phyloP scores from a whole-genome alignment of 2,113 vertebrate species.

The Caloenas nicobarica region DNA sequence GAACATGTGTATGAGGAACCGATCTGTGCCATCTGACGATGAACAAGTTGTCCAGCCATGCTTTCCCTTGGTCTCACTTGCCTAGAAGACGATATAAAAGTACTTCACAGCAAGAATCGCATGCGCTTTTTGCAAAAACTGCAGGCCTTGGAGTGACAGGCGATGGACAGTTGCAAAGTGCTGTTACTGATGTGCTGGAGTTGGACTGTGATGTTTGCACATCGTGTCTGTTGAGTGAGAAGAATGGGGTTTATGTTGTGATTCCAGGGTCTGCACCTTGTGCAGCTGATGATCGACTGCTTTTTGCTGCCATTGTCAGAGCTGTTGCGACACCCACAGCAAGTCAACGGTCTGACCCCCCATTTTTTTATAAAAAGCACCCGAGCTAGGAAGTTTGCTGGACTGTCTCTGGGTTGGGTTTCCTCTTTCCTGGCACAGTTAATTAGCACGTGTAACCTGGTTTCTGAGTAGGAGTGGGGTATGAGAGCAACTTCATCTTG shows the following conservation, averaged over 20 bases:
- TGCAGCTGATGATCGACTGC: neutral
- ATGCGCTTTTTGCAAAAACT: neutral
- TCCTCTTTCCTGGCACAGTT: neutral
- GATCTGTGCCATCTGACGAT: neutral
- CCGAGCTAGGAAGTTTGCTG: neutral
- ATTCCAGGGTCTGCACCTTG: neutral
- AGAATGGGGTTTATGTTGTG: neutral
- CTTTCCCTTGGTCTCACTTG: neutral
- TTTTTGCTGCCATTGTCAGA: neutral
- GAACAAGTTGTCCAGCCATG: neutral
- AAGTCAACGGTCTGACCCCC: neutral
- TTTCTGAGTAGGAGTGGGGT: neutral
- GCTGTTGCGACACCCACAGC: neutral
- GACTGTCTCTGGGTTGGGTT: neutral
- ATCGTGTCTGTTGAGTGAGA: neutral
- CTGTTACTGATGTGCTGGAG: neutral
- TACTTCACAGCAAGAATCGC: neutral
- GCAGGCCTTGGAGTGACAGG: neutral
- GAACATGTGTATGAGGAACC: accelerated
- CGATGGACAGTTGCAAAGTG: neutral
- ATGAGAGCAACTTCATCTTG: neutral
- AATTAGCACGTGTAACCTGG: neutral
- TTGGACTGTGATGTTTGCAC: neutral
- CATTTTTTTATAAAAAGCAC: neutral
- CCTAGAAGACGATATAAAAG: neutral